Conservation (phyloP, 2,797 vertebrate genomes). For the Myotis daubentonii region DNA sequence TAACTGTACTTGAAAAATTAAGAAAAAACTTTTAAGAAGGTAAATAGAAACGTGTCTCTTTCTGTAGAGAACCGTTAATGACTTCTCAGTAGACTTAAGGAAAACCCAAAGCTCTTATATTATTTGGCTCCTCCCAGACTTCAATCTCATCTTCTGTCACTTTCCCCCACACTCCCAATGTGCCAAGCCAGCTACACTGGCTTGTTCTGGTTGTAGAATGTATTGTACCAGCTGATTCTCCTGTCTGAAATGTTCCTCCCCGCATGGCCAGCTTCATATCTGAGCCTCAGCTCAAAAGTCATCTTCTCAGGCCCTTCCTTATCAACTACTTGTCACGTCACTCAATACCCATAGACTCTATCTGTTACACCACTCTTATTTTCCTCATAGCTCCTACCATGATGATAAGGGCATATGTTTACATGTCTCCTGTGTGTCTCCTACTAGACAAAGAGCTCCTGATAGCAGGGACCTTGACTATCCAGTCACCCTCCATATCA, state of each 20-base stretch:
- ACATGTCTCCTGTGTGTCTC: not conserved
- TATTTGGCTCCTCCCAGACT: not conserved
- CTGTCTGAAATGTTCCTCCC: not conserved
- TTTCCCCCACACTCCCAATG: not conserved
- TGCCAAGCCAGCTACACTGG: not conserved
- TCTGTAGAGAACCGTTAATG: not conserved
- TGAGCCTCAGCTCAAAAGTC: not conserved
- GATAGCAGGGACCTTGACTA: not conserved
- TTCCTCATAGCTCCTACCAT: not conserved
- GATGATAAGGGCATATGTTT: not conserved
- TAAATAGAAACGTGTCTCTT: not conserved
- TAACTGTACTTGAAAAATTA: not conserved
- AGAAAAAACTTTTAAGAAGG: not conserved
- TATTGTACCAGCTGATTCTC: not conserved
- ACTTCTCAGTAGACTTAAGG: not conserved
- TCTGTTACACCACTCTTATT: not conserved
- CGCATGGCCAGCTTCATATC: not conserved
- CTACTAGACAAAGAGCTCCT: not conserved
- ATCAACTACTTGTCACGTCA: not conserved
- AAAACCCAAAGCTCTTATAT: not conserved
- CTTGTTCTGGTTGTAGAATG: not conserved
- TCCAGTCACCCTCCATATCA: not conserved
- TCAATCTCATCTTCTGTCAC: not conserved
- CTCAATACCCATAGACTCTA: accelerated
- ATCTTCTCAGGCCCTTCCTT: not conserved